phyloP scores from a whole-genome alignment of 2,888 invertebrate genomes.

The Alviniconcha strummeri region DNA sequence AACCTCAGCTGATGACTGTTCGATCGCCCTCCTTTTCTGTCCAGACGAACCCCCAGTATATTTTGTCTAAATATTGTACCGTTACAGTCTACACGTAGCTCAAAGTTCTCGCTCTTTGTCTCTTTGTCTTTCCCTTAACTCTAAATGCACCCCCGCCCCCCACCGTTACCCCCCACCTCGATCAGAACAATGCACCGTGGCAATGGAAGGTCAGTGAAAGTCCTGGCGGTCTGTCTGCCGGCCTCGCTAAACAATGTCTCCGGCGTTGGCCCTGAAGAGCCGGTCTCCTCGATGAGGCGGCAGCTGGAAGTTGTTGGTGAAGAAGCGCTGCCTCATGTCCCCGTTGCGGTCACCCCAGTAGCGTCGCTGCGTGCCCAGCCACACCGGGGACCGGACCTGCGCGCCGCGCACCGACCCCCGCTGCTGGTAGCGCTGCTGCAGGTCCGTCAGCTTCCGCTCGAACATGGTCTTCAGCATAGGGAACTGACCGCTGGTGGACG shows the following conservation, averaged over 20 bases:
- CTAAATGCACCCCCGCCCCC: too few relatives aligned
- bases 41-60: too few relatives aligned
- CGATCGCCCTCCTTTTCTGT: too few relatives aligned
- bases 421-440: slow-evolving; percentile 58
- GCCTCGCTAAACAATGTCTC: background rate
- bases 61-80: too few relatives aligned
- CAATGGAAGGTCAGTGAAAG: too few relatives aligned
- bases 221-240: too few relatives aligned
- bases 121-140: too few relatives aligned
- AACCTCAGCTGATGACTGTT: too few relatives aligned
- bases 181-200: too few relatives aligned
- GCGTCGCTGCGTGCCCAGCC: slow-evolving; percentile 14
- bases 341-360: slow-evolving; percentile 26
- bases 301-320: slow-evolving; percentile 34
- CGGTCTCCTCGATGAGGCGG: background rate
- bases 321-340: slow-evolving; percentile 36
- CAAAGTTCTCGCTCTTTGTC: too few relatives aligned
- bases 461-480: slow-evolving; percentile 63
- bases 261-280: background rate
- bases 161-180: too few relatives aligned
- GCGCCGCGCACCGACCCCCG: slow-evolving; percentile 35
- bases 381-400: background rate
- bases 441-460: slow-evolving; percentile 60
- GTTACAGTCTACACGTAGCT: too few relatives aligned
- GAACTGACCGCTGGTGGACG: slow-evolving; percentile 47